A percentile compares a stretch with the other conserved stretches of the same genome.
These are phyloP conservation scores for Otolemur garnettii DNA, from an alignment of 2,113 vertebrate species.

Conservation along the genomic window DNA sequence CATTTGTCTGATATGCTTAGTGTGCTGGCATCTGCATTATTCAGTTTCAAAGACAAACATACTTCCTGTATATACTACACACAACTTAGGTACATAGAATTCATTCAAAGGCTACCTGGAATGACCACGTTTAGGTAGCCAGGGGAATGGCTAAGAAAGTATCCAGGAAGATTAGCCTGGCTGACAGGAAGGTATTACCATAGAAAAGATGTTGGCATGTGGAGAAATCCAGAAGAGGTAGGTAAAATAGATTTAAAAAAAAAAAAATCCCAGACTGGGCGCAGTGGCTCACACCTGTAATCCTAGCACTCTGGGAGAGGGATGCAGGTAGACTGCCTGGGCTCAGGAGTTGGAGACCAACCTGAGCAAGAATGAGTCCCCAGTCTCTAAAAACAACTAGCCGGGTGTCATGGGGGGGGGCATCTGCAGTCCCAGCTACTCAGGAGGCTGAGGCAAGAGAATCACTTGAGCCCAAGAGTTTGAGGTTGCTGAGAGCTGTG, in stretches of 20 bases:
- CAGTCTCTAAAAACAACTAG: too few species aligned
- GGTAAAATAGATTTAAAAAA: neutral
- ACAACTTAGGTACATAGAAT: neutral
- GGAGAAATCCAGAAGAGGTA: neutral
- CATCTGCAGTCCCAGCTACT: too few species aligned
- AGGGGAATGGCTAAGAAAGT: neutral
- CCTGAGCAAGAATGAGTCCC: too few species aligned
- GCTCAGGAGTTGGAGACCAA: too few species aligned
- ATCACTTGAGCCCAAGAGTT: too few species aligned
- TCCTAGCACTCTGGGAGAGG: too few species aligned
- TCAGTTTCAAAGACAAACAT: neutral
- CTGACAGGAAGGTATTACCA: neutral
- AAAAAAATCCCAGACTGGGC: neutral
- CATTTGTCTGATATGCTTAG: neutral
- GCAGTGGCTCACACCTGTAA: too few species aligned
- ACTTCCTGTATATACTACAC: neutral
- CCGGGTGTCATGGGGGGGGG: too few species aligned
- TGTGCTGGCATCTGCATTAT: neutral
- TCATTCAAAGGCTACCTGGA: neutral
- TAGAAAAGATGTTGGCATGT: neutral
- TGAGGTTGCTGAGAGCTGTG: too few species aligned
- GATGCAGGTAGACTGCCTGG: too few species aligned
- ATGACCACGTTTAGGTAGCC: neutral
- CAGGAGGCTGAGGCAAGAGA: too few species aligned
- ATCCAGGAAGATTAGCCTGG: neutral